phyloP scores from a whole-genome alignment of 2,113 vertebrate genomes.

The Saguinus midas region DNA sequence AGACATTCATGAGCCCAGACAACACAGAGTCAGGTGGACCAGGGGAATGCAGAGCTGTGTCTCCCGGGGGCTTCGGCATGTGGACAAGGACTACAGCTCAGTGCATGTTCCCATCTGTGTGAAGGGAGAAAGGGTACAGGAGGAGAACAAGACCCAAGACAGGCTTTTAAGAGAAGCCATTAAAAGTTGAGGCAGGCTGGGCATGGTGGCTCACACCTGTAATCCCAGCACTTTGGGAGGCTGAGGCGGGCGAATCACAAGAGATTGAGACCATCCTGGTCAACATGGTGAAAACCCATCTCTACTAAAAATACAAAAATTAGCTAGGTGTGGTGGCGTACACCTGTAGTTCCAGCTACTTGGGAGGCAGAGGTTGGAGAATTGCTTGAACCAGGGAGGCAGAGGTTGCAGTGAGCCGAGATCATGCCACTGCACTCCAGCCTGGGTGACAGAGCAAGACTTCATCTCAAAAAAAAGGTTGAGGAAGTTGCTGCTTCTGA shows the following conservation, averaged over 20 bases:
- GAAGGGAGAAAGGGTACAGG: too few relatives aligned
- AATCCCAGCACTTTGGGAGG: neutral
- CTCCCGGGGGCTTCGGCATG: neutral
- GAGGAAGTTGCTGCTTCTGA: neutral
- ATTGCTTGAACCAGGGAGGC: neutral
- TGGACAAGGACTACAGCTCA: too few relatives aligned
- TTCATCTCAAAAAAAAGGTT: neutral
- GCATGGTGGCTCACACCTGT: neutral
- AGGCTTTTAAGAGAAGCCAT: neutral
- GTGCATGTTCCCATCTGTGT: neutral
- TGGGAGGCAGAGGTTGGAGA: neutral
- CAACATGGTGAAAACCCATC: neutral
- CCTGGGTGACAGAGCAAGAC: neutral
- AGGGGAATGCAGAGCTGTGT: too few relatives aligned
- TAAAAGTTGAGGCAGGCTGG: neutral
- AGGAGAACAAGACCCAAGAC: neutral
- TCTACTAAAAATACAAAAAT: neutral
- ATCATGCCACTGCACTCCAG: neutral
- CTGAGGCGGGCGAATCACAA: neutral
- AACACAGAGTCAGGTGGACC: fast-evolving
- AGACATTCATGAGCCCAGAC: neutral
- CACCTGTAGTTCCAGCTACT: neutral
- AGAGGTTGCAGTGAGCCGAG: neutral
- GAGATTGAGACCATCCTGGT: neutral
- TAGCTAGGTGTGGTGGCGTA: fast-evolving